Evolutionary conservation across 2,113 vertebrate species (phyloP), one percentile per base, ranked within the genome.

Genomic region (Chloropsis hardwickii): DNA sequence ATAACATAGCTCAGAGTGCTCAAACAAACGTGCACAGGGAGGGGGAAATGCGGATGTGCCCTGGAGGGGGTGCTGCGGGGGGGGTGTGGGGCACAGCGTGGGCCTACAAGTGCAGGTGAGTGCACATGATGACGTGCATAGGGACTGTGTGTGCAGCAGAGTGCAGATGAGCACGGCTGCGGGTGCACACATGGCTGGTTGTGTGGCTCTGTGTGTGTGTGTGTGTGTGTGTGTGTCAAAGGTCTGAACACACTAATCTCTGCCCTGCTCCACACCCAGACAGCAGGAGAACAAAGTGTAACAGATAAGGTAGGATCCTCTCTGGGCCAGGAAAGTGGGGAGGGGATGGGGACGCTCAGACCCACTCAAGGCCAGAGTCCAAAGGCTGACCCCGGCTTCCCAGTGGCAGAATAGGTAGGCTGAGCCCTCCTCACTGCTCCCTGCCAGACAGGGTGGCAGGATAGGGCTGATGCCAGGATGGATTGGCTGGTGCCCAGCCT

Each of bases 201-300:
- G 16, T 70, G 60, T 33, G 50, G 14, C 18, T 16, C 1, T 14
- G 15, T 56, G n/a, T 40, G 19, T 42, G 65, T 44, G 71, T 56
- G n/a, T 62, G 31, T 39, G 33, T 45, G 33, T 44, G 71, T 84
- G 47, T 50, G 29, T 93, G 90, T 13, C 60, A 97, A 97, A 97
- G 97, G 95, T 96, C 95, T 65, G 71, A 12, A 13, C 80, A 64
- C 82, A 66, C 95, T 94, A 89, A 97, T 94, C 93, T 97, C 96
- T 92, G 94, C 67, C 39, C 66, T 2, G 17, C 90, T 96, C 92
- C 95, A 73, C 95, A 77, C 96, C 92, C 97, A 94, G 94, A 92
- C 97, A 95, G 86, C 90, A 88, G 57, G 66, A 91, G 97, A 97
- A 95, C 91, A 92, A 98, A 98, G 97, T 91, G 91, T 90, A 94